Percentiles rank a stretch among this genome's conserved stretches.
These are phyloP conservation scores for Eupristina koningsbergeri DNA, from an alignment of 1,140 invertebrate genomes.

Conservation along the genomic window DNA sequence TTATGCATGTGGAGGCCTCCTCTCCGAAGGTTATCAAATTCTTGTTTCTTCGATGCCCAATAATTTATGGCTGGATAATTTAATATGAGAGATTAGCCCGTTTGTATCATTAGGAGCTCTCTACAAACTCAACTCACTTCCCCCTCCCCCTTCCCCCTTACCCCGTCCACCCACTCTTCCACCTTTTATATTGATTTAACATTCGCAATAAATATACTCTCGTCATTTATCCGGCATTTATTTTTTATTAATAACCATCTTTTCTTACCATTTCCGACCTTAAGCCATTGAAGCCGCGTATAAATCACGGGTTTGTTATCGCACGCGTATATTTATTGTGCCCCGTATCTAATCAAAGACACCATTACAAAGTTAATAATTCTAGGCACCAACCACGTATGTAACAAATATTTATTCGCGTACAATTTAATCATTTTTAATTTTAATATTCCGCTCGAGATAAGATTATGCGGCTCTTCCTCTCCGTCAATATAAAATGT, in stretches of 20 bases:
- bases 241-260: background rate
- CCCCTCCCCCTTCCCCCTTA: no score
- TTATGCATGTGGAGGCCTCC: background rate
- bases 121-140: background rate
- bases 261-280: background rate
- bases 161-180: no score
- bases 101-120: background rate
- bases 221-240: background rate
- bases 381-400: background rate
- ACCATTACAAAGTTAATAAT: background rate
- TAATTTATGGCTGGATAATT: conserved; percentile 17
- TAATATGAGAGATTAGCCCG: conserved; percentile 14
- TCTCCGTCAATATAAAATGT: no score
- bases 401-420: background rate
- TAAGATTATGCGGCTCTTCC: no score
- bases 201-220: background rate
- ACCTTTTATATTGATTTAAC: background rate
- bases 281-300: background rate
- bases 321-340: background rate
- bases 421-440: background rate
- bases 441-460: no score
- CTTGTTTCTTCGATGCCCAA: background rate
- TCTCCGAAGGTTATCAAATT: background rate
- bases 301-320: background rate
- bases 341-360: background rate